These are phyloP conservation scores for Alaudala cheleensis DNA, from an alignment of 2,113 vertebrate species.

Conservation along the genomic window DNA sequence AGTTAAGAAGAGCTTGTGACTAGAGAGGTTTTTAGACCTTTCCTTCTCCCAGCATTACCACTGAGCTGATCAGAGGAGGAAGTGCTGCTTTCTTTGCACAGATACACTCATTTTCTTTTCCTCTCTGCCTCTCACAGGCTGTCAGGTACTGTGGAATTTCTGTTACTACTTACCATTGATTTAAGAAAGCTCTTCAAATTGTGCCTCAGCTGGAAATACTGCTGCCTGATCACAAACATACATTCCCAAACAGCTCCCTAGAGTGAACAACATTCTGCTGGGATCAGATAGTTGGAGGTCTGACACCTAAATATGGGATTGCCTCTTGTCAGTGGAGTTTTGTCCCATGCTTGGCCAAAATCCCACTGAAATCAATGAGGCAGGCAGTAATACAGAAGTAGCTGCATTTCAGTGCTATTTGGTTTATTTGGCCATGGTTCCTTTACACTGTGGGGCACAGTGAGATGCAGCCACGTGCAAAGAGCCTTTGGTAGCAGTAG, in stretches of 20 bases:
- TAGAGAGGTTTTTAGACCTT: background rate
- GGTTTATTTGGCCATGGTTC: background rate
- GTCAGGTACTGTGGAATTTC: background rate
- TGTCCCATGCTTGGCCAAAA: background rate
- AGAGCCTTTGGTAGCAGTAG: background rate
- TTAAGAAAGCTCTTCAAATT: background rate
- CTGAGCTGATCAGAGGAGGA: background rate
- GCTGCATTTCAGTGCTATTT: background rate
- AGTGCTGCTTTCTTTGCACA: background rate
- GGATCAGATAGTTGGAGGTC: background rate
- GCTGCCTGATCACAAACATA: background rate
- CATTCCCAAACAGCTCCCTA: background rate
- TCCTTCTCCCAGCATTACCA: background rate
- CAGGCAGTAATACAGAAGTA: background rate
- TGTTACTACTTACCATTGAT: background rate
- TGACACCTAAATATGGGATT: background rate
- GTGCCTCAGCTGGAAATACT: background rate
- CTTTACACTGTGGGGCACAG: background rate
- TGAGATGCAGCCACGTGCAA: background rate
- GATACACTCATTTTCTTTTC: background rate
- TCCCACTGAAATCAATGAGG: background rate
- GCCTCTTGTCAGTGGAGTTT: background rate
- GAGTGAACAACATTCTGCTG: background rate
- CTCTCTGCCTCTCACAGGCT: background rate
- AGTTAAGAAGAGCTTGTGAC: slow-evolving; percentile 22